Conservation (phyloP, 1,140 invertebrate genomes). For the Neodiprion fabricii region DNA sequence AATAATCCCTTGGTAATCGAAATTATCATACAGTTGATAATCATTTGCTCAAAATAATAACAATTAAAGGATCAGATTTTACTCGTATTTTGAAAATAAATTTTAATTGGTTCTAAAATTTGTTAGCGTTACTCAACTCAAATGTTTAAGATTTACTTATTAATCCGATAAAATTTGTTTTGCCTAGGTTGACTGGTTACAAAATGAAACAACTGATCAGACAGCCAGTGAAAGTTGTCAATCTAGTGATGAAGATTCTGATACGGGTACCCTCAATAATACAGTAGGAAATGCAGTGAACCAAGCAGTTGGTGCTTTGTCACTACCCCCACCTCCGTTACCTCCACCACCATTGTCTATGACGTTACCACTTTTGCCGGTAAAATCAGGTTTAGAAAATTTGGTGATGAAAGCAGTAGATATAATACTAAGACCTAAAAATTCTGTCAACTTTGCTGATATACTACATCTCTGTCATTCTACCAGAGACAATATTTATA, state of each 20-base stretch:
- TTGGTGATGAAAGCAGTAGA: not conserved
- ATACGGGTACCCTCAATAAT: constrained; percentile 36
- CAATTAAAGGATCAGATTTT: not conserved
- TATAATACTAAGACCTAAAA: too few relatives aligned
- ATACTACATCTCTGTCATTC: too few relatives aligned
- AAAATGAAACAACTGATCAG: constrained; percentile 47
- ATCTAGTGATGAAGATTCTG: constrained; percentile 54
- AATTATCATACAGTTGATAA: not conserved
- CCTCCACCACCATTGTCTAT: not conserved
- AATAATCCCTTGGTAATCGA: constrained; percentile 42
- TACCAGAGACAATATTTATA: too few relatives aligned
- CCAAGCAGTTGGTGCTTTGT: not conserved
- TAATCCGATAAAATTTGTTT: not conserved
- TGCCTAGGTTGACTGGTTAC: not conserved
- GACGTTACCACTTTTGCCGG: not conserved
- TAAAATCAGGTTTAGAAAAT: not conserved
- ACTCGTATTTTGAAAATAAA: constrained; percentile 14
- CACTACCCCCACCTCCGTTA: not conserved
- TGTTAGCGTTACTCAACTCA: constrained; percentile 10
- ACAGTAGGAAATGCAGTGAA: constrained; percentile 34
- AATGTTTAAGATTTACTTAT: too few relatives aligned
- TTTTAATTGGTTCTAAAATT: constrained; percentile 5
- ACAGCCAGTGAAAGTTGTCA: constrained; percentile 50
- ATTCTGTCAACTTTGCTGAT: too few relatives aligned
- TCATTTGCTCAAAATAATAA: not conserved